A percentile compares a stretch with the other conserved stretches of the same genome.
phyloP scores from a whole-genome alignment of 2,113 vertebrate genomes.

The Chaetodon auriga region DNA sequence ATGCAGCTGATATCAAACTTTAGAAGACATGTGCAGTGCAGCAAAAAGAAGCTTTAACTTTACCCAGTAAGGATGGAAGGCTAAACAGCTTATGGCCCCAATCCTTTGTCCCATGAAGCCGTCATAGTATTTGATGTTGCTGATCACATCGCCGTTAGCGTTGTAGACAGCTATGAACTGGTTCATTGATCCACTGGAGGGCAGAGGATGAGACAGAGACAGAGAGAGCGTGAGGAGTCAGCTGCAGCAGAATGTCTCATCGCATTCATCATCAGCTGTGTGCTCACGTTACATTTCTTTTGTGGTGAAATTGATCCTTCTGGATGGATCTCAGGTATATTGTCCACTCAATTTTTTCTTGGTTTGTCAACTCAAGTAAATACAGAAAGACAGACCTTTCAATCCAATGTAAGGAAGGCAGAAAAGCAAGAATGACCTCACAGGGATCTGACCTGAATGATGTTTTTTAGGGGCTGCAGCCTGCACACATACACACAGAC shows the following conservation, averaged over 20 bases:
- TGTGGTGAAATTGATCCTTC: background rate
- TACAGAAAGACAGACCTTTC: background rate
- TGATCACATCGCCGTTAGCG: slow-evolving; percentile 93
- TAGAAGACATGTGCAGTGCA: background rate
- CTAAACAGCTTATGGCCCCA: slow-evolving; percentile 98
- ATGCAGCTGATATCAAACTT: background rate
- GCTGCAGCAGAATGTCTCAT: background rate
- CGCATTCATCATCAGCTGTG: background rate
- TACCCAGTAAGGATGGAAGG: slow-evolving; percentile 99
- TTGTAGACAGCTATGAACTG: slow-evolving; percentile 99
- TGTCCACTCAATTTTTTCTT: background rate
- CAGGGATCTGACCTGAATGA: background rate
- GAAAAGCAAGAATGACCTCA: background rate
- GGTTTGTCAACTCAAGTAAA: background rate
- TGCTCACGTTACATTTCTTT: background rate
- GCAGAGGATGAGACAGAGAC: background rate
- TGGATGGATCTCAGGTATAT: background rate
- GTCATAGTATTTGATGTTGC: slow-evolving; percentile 99
- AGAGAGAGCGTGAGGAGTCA: background rate
- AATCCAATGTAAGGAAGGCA: too few relatives aligned
- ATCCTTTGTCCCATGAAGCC: slow-evolving; percentile 99
- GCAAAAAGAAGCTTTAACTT: background rate
- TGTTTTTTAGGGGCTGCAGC: background rate
- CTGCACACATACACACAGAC: background rate
- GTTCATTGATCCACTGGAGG: slow-evolving; percentile 95